Evolutionary conservation across 2,113 vertebrate genomes (phyloP), one percentile per base, ranked within the genome.

Genomic region (Gymnorhina tibicen): DNA sequence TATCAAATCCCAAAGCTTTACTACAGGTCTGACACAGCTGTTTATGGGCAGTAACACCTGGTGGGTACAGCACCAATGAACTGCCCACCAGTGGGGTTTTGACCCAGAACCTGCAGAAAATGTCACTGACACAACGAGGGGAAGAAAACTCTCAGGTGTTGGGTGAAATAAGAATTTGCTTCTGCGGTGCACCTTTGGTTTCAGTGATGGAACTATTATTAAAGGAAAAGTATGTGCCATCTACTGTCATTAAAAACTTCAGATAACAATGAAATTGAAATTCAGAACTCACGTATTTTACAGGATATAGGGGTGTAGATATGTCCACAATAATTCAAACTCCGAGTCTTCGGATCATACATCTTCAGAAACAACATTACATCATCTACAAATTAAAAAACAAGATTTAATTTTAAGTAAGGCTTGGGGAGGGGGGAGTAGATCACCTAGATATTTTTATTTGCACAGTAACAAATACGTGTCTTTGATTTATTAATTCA

Each of bases 321-420:
- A 98, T 99, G 99, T 98, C 99, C 99, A 98, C 99, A 99, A 98
- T 99, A 99, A 99, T 99, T 99, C 99, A 99, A 98, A 98, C 99
- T 99, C 98, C 99, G 98, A 96, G 99, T 99, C 98, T 99, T 99
- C 68, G 99, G 99, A 97, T 99, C 99, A 85, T 99, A 99, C 99
- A 99, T 99, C 98, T 99, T 99, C 98, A 99, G 97, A 98, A 99
- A 99, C 94, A 99, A 98, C 99, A 99, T 99, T 91, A 99, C 99
- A 94, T 99, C 99, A 97, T 99, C 99, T 99, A 91, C 37, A 97
- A 94, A 35, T 93, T 44, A 78, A 93, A 26, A 72, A 89, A 91
- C 3, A 89, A 81, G 35, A n/a, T 11, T 50, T 63, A 21, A 46
- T 64, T 35, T 64, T 37, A 75, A 72, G 18, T 44, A 55, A 87